Evolutionary conservation across 2,888 invertebrate genomes (phyloP), one percentile per base, ranked within the genome.

Genomic region (Chironomus tentans): DNA sequence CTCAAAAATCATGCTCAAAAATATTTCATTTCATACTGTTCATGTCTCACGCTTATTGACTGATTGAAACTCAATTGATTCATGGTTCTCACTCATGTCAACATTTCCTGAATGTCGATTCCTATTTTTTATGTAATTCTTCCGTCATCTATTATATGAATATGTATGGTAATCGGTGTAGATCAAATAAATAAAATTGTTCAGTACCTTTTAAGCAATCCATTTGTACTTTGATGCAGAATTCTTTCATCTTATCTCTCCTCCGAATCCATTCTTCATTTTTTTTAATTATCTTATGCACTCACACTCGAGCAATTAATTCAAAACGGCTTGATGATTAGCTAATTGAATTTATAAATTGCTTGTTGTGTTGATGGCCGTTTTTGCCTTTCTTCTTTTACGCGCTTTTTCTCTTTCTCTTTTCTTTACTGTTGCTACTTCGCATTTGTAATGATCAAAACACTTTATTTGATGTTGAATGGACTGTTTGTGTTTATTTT

Each of bases 281-380:
- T 47, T 73, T 73, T 21, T n/a, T 47, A 22, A 38, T 38, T 38
- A 38, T 38, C 10, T 38, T 38, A 38, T 70, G 15, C 18, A 22
- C 12, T 24, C 28, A 12, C 56, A 7, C 46, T 10, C n/a, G 7
- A 68, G 48, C 21, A 75, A 75, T 75, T 75, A 75, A 75, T 75
- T 75, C 28, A 75, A 75, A 75, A 68, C 50, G 22, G 61, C 75
- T 68, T 75, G 74, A 74, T 65, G 74, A 75, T 75, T 68, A 68
- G 68, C 68, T 75, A 75, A 75, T 75, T 75, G 75, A 75, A 75
- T 75, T 75, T 75, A 75, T 75, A 75, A 75, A 75, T 68, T 75
- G 46, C 50, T 68, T 65, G 65, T 65, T 24, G 65, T 22, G 73
- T 56, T 72, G 70, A 47, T 70, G 47, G 22, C 5, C 18, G 38